Evolutionary conservation across 2,113 vertebrate species (phyloP), one percentile per base, ranked within the genome.

Genomic region (Patagioenas fasciata): DNA sequence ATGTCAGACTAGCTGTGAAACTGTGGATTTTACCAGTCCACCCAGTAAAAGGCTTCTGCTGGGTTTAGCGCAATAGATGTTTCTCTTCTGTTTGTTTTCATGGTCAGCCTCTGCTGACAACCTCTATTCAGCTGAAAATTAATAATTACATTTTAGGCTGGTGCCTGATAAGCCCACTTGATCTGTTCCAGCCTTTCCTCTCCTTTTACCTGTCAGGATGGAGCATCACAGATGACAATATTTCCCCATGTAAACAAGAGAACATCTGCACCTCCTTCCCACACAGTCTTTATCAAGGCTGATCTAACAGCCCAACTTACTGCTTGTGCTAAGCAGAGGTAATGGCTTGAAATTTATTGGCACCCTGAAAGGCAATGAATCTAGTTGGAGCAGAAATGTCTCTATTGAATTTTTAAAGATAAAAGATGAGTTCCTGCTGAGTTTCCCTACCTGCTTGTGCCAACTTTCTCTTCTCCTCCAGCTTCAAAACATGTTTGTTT

Each of bases 401-500:
- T 95, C 54, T 92, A 92, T 83, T 90, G 73, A 84, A 91, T 92
- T 95, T 80, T 72, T 75, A 94, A 89, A 58, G 85, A 92, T 95
- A 72, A 93, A 96, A 94, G 65, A 40, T 65, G 66, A 80, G 84
- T 93, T 96, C 88, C 85, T 90, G 74, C 89, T 95, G 85, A 89
- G 65, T 64, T 90, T 79, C 88, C 48, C 48, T 90, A 44, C 61
- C 44, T 10, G 2, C 54, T 62, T 93, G 60, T 96, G 95, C 67
- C 85, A 94, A 50, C 89, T 73, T 97, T 94, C 83, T 96, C 83
- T 91, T 93, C 67, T 92, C 62, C 32, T 89, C 66, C 86, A 44
- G 70, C 73, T 97, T 95, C 96, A 88, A 96, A 96, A 95, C 67
- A 38, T 88, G 8, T 85, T 95, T 88, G 8, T 85, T 95, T 96